A percentile compares a stretch with the other conserved stretches of the same genome.
phyloP scores from a whole-genome alignment of 2,888 invertebrate species.

The Bhutanitis thaidina region DNA sequence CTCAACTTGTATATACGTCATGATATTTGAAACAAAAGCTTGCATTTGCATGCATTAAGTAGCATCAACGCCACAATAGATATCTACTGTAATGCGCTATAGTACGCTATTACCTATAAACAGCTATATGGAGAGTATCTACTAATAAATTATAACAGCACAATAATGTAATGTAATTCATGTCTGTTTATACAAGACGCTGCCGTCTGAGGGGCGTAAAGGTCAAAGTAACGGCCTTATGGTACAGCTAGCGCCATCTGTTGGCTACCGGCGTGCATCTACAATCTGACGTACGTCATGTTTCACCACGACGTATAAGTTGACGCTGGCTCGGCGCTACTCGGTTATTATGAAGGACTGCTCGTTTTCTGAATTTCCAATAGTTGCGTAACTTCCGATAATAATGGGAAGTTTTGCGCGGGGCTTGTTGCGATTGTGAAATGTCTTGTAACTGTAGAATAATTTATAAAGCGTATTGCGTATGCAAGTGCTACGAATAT shows the following conservation, averaged over 20 bases:
- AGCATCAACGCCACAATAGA: no score
- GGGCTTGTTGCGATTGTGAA: not conserved
- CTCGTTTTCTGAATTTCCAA: not conserved
- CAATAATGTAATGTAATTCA: not conserved
- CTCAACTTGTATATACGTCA: no score
- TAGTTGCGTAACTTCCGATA: not conserved
- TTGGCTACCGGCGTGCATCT: not conserved
- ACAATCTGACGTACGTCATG: not conserved
- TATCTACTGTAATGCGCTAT: no score
- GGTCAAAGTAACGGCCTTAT: not conserved
- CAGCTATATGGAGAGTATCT: no score
- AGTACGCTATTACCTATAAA: no score
- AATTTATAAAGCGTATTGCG: not conserved
- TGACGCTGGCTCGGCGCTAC: not conserved
- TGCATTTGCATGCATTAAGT: no score
- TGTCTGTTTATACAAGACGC: not conserved
- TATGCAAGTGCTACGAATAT: not conserved
- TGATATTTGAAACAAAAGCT: no score
- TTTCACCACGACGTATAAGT: not conserved
- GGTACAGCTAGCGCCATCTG: conserved; percentile 2
- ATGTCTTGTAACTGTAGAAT: not conserved
- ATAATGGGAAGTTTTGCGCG: not conserved
- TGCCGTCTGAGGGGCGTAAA: not conserved
- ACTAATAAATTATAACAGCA: not conserved
- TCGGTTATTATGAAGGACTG: not conserved